Percentiles rank a stretch among this genome's conserved stretches.
These are phyloP conservation scores for Spilarctia lutea DNA, from an alignment of 2,888 invertebrate genomes.

Conservation along the genomic window DNA sequence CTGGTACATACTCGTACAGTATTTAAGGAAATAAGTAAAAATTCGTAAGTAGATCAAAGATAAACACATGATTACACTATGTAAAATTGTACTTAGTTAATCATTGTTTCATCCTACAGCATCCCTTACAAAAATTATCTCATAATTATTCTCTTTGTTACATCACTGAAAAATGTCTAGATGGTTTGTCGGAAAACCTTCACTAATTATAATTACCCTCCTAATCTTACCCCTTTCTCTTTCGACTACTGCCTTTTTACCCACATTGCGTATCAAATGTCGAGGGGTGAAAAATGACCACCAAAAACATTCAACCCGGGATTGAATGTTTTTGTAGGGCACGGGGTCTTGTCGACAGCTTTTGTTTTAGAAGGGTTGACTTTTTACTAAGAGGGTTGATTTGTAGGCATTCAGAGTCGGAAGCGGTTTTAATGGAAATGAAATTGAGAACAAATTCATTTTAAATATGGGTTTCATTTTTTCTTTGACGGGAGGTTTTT, in stretches of 20 bases:
- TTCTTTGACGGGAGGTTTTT: not conserved
- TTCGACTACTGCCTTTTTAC: constrained; percentile 27
- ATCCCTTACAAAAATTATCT: constrained; percentile 7
- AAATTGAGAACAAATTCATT: constrained; percentile 26
- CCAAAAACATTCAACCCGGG: no score
- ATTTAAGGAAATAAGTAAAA: not conserved
- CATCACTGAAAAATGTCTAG: not conserved
- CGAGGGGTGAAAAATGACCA: constrained; percentile 55
- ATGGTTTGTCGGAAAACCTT: not conserved
- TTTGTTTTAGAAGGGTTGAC: constrained; percentile 61
- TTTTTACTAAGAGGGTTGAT: constrained; percentile 58
- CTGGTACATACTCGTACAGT: no score
- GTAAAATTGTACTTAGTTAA: not conserved
- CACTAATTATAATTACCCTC: constrained; percentile 12
- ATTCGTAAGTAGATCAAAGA: not conserved
- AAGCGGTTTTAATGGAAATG: constrained; percentile 35
- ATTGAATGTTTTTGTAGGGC: constrained; percentile 53
- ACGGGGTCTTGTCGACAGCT: constrained; percentile 62
- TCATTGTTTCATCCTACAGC: not conserved
- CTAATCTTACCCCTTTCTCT: constrained; percentile 4
- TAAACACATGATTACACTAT: not conserved
- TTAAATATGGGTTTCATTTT: constrained; percentile 5
- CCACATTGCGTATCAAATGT: constrained; percentile 35
- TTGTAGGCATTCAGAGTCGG: constrained; percentile 48
- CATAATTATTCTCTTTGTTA: constrained; percentile 5